Percentiles rank a stretch among this genome's conserved stretches.
Evolutionary conservation across 2,888 invertebrate species (phyloP).

Genomic region (Plebejus argus): DNA sequence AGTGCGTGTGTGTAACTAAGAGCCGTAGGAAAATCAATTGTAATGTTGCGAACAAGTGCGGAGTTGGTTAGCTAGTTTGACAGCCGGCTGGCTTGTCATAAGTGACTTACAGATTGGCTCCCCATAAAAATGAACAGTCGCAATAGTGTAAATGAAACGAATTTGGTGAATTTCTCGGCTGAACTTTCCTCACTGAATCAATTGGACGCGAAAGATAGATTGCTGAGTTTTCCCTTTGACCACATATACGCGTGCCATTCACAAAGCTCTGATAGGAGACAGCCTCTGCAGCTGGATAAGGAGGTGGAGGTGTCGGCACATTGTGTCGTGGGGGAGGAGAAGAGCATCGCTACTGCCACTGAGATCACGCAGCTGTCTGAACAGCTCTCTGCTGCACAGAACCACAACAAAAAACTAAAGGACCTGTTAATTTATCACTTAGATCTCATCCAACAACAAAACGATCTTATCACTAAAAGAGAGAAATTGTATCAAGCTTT

Average conservation of each 20-base stretch:
- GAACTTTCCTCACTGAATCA: slow-evolving; percentile 66
- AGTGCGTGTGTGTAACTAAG: slow-evolving; percentile 47
- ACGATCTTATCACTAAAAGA: slow-evolving; percentile 89
- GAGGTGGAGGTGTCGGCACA: slow-evolving; percentile 66
- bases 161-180: slow-evolving; percentile 74
- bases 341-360: slow-evolving; percentile 47
- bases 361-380: slow-evolving; percentile 46
- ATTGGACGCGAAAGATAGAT: slow-evolving; percentile 75
- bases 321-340: slow-evolving; percentile 57
- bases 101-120: slow-evolving; percentile 56
- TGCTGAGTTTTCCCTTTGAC: slow-evolving; percentile 84
- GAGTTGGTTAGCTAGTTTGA: slow-evolving; percentile 63
- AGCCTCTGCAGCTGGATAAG: slow-evolving; percentile 61
- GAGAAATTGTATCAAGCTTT: slow-evolving; percentile 88
- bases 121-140: slow-evolving; percentile 76
- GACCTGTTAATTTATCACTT: slow-evolving; percentile 90
- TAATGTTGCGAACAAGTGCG: slow-evolving; percentile 68
- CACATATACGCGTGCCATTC: slow-evolving; percentile 87
- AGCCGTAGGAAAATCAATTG: slow-evolving; percentile 52
- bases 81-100: slow-evolving; percentile 76
- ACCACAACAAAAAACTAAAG: slow-evolving; percentile 86
- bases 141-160: slow-evolving; percentile 73
- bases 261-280: slow-evolving; percentile 59
- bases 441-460: slow-evolving; percentile 94
- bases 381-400: slow-evolving; percentile 59